These are phyloP conservation scores for Romanogobio albipinnatus DNA, from an alignment of 2,113 vertebrate species.

Conservation along the genomic window DNA sequence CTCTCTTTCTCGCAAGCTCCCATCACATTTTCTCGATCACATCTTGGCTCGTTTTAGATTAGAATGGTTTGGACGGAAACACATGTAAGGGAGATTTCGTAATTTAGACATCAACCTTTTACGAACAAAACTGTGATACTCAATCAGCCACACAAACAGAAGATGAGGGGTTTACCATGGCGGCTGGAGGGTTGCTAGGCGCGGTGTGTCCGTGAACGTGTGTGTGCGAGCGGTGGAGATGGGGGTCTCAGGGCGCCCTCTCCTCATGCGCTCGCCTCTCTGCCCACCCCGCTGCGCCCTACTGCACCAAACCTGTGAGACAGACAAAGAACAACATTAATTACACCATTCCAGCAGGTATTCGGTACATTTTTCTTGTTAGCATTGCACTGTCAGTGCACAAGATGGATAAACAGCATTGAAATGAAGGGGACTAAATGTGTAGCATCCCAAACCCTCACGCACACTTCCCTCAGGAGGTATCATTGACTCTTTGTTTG, in stretches of 20 bases:
- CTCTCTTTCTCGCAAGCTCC: slow-evolving; percentile 57
- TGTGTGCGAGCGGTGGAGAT: slow-evolving; percentile 64
- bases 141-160: neutral
- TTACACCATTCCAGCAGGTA: neutral
- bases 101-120: slow-evolving; percentile 3
- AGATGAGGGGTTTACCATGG: slow-evolving; percentile 71
- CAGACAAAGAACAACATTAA: slow-evolving; percentile 60
- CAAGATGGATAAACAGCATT: neutral
- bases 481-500: slow-evolving; percentile 6
- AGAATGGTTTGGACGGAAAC: neutral
- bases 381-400: neutral
- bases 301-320: slow-evolving; percentile 62
- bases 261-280: slow-evolving; percentile 92
- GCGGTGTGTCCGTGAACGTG: slow-evolving; percentile 70
- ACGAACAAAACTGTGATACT: neutral
- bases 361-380: neutral
- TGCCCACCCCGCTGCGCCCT: slow-evolving; percentile 74
- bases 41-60: slow-evolving; percentile 30
- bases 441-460: slow-evolving; percentile 12
- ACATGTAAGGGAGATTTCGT: neutral
- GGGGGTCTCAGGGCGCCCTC: slow-evolving; percentile 72
- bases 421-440: neutral
- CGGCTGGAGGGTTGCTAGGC: slow-evolving; percentile 69
- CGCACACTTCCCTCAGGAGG: slow-evolving; percentile 18
- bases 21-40: slow-evolving; percentile 55